These are phyloP conservation scores for Pristionchus maxplancki DNA, from an alignment of 2,888 invertebrate genomes.

Conservation along the genomic window DNA sequence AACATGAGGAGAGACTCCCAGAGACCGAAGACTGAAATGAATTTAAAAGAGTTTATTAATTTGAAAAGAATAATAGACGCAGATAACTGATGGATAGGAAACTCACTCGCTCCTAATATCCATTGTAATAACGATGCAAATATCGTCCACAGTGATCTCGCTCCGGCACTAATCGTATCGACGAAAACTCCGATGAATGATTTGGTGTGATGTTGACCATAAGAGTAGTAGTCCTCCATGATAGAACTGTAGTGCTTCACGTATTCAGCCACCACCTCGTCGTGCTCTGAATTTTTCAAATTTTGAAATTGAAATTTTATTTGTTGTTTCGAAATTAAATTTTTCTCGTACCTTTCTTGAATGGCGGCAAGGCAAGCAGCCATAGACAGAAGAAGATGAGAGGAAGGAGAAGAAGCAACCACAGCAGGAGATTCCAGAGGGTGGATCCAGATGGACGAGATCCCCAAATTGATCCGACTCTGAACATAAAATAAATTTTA, in stretches of 20 bases:
- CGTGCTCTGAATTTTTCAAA: not conserved
- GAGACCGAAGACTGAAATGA: not conserved
- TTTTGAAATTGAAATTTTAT: not conserved
- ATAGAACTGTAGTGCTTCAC: conserved; percentile 44
- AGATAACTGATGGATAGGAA: not conserved
- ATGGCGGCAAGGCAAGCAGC: conserved; percentile 22
- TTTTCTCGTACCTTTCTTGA: conserved; percentile 29
- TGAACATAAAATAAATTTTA: not conserved
- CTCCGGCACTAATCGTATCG: not conserved
- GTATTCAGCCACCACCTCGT: conserved; percentile 30
- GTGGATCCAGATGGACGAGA: conserved; percentile 28
- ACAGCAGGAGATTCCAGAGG: conserved; percentile 24
- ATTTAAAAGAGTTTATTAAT: not conserved
- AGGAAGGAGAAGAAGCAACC: conserved; percentile 41
- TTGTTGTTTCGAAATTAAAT: not conserved
- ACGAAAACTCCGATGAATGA: not conserved
- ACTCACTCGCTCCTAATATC: not conserved
- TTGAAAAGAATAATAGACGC: not conserved
- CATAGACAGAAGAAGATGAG: conserved; percentile 33
- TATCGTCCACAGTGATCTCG: not conserved
- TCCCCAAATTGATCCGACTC: conserved; percentile 16
- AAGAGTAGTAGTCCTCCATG: conserved; percentile 48
- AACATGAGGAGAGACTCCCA: conserved; percentile 16
- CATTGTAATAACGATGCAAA: not conserved
- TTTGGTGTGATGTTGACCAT: conserved; percentile 25